phyloP scores from a whole-genome alignment of 2,113 vertebrate genomes.

The Haliaeetus leucogaster region DNA sequence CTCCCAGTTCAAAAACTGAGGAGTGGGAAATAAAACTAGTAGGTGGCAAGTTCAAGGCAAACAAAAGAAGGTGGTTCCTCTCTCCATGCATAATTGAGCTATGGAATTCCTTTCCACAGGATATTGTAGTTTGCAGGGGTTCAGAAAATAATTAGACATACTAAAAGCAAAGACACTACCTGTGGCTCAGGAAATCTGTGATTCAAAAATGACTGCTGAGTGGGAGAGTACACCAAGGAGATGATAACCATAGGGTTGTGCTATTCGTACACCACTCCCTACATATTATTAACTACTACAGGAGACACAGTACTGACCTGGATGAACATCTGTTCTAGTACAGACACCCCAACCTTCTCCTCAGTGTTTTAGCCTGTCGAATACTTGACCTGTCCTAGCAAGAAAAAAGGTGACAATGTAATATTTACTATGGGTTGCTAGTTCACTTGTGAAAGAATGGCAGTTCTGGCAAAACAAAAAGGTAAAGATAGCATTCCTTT shows the following conservation, averaged over 20 bases:
- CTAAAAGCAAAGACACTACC: neutral
- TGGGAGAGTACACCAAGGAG: neutral
- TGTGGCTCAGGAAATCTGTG: neutral
- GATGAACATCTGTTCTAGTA: neutral
- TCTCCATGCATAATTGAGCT: neutral
- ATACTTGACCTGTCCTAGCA: neutral
- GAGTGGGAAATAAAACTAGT: neutral
- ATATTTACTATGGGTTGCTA: neutral
- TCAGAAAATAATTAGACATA: neutral
- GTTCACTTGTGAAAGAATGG: neutral
- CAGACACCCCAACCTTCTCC: neutral
- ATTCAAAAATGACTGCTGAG: neutral
- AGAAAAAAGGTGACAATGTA: neutral
- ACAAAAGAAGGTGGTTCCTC: neutral
- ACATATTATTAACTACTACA: neutral
- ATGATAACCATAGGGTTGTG: neutral
- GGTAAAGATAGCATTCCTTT: neutral
- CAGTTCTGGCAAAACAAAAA: neutral
- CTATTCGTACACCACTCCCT: neutral
- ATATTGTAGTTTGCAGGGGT: neutral
- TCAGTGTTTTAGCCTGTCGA: neutral
- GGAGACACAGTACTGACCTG: neutral
- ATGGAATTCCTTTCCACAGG: neutral
- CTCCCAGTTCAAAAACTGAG: neutral
- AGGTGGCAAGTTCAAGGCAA: neutral